phyloP scores from a whole-genome alignment of 92 coral and sea anemone genomes.

The Parazoanthus atlanticus region DNA sequence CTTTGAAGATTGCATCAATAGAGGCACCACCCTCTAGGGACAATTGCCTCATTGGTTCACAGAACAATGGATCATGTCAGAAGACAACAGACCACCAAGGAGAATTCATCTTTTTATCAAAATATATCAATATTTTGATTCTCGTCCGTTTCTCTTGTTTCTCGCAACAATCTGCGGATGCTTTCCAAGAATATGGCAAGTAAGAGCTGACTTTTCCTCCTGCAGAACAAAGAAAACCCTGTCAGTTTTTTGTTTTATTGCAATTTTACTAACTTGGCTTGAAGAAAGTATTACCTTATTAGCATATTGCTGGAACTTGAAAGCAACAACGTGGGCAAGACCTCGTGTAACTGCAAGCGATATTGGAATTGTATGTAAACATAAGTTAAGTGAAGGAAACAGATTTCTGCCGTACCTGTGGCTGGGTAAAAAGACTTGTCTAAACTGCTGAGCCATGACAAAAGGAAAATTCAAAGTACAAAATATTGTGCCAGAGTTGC shows the following conservation, averaged over 20 bases:
- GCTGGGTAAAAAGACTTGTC: background rate
- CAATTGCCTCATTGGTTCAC: constrained; percentile 83
- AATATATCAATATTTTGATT: background rate
- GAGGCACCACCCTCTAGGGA: constrained; percentile 77
- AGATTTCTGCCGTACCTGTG: background rate
- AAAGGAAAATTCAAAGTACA: background rate
- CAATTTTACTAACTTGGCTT: background rate
- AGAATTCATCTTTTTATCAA: constrained; percentile 74
- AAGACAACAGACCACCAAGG: constrained; percentile 63
- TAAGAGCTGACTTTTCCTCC: background rate
- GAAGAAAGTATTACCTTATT: background rate
- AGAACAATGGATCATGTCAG: constrained; percentile 71
- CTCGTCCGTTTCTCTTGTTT: background rate
- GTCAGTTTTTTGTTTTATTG: background rate
- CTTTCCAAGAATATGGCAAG: background rate
- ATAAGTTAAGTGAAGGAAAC: background rate
- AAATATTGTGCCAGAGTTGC: background rate
- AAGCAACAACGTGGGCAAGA: background rate
- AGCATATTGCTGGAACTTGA: background rate
- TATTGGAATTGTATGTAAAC: background rate
- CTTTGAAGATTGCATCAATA: constrained; percentile 85
- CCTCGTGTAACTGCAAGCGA: background rate
- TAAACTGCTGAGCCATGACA: background rate
- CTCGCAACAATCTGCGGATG: background rate
- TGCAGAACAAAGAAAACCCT: background rate